phyloP scores from a whole-genome alignment of 2,113 vertebrate genomes.

The Archilochus colubris region DNA sequence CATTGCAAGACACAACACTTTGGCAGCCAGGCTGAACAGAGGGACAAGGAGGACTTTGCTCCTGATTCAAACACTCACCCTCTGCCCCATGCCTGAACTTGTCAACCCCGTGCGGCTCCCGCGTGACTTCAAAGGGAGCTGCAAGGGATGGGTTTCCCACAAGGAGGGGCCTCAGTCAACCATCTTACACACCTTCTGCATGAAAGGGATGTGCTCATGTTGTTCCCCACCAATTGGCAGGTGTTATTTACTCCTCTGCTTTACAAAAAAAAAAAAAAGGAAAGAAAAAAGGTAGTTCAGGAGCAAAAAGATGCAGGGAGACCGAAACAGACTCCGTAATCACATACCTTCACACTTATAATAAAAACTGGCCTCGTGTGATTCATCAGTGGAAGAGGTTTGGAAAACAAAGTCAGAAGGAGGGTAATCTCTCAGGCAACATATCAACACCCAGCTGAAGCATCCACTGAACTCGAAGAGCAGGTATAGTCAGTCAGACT shows the following conservation, averaged over 20 bases:
- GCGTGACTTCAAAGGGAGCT: constrained; percentile 28
- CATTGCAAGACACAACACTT: background rate
- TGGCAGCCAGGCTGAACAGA: background rate
- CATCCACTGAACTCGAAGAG: constrained; percentile 55
- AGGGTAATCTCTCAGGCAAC: constrained; percentile 54
- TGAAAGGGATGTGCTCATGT: background rate
- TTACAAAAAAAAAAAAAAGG: background rate
- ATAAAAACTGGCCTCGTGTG: background rate
- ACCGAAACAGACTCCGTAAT: background rate
- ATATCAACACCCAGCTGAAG: constrained; percentile 64
- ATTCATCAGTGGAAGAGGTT: constrained; percentile 55
- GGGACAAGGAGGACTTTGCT: background rate
- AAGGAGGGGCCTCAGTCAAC: constrained; percentile 27
- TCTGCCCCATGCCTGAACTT: constrained; percentile 50
- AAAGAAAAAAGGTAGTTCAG: background rate
- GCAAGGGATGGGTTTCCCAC: background rate
- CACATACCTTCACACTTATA: background rate
- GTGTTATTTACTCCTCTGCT: background rate
- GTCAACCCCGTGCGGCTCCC: background rate
- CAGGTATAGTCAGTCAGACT: constrained; percentile 42
- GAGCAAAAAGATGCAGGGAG: background rate
- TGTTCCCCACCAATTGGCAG: background rate
- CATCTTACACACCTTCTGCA: background rate
- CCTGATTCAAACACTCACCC: background rate
- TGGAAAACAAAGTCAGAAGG: constrained; percentile 51